A percentile compares a stretch with the other conserved stretches of the same genome.
Evolutionary conservation across 2,113 vertebrate genomes (phyloP).

Genomic region (Poeciliopsis retropinna): DNA sequence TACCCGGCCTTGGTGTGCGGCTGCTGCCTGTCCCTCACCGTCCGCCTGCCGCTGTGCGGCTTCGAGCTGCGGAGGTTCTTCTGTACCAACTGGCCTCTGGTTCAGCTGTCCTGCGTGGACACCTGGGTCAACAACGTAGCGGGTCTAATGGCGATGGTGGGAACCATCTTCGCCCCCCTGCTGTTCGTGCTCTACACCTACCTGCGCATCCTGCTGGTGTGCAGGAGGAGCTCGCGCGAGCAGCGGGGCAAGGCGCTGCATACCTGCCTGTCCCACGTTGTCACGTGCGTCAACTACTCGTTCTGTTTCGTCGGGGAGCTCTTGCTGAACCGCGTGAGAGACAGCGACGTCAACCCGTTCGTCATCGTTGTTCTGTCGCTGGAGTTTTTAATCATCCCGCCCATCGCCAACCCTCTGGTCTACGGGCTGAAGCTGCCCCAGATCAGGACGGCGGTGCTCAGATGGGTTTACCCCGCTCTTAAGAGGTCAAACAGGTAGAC

Average conservation of each 20-base stretch:
- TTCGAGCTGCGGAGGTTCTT: slow-evolving; percentile 12
- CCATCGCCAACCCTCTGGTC: slow-evolving; percentile 38
- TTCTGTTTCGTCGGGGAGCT: slow-evolving; percentile 1
- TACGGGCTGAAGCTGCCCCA: slow-evolving; percentile 39
- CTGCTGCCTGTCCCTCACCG: not conserved
- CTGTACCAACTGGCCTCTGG: slow-evolving; percentile 29
- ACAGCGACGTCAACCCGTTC: not conserved
- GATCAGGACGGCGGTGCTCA: slow-evolving; percentile 12
- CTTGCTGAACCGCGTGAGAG: not conserved
- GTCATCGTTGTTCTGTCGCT: slow-evolving; percentile 18
- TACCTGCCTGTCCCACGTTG: slow-evolving; percentile 37
- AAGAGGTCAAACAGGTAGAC: too few relatives aligned
- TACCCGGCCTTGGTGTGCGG: not conserved
- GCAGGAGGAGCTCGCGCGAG: slow-evolving; percentile 15
- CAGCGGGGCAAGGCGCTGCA: slow-evolving; percentile 32
- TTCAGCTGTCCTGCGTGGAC: slow-evolving; percentile 33
- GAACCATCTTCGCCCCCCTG: not conserved
- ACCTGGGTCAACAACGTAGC: not conserved
- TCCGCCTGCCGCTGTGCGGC: slow-evolving; percentile 12
- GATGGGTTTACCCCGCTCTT: not conserved
- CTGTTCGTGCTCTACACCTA: slow-evolving; percentile 30
- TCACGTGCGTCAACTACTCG: slow-evolving; percentile 24
- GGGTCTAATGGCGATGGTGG: accelerated
- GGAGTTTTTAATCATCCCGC: slow-evolving; percentile 26
- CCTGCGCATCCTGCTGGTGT: slow-evolving; percentile 5